These are phyloP conservation scores for Castor canadensis DNA, from an alignment of 2,113 vertebrate species.

Conservation along the genomic window DNA sequence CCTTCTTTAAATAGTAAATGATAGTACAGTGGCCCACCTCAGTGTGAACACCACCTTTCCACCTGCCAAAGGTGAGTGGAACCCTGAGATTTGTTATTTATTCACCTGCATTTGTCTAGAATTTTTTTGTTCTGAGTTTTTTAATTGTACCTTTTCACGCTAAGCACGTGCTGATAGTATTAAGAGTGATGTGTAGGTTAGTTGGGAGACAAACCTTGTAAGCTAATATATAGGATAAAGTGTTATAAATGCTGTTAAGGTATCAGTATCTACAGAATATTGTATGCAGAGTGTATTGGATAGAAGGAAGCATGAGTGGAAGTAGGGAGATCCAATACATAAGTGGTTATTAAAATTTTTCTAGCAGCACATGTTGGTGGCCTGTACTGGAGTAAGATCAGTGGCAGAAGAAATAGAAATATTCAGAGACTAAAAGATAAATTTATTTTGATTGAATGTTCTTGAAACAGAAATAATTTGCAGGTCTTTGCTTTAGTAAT, in stretches of 20 bases:
- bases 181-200: not conserved
- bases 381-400: not conserved
- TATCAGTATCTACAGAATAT: not conserved
- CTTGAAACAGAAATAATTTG: not conserved
- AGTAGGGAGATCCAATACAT: not conserved
- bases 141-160: not conserved
- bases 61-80: too few relatives aligned
- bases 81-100: not conserved
- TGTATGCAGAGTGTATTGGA: not conserved
- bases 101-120: not conserved
- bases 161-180: not conserved
- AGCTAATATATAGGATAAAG: not conserved
- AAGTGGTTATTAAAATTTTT: not conserved
- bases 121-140: too few relatives aligned
- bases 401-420: not conserved
- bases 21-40: too few relatives aligned
- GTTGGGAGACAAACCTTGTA: not conserved
- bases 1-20: too few relatives aligned
- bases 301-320: not conserved
- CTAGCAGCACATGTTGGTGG: not conserved
- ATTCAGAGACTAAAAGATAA: not conserved
- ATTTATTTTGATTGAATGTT: not conserved
- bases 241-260: not conserved
- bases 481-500: not conserved
- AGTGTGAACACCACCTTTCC: too few relatives aligned